Conservation (phyloP, 2,888 invertebrate species). For the Mimumesa dahlbomi region DNA sequence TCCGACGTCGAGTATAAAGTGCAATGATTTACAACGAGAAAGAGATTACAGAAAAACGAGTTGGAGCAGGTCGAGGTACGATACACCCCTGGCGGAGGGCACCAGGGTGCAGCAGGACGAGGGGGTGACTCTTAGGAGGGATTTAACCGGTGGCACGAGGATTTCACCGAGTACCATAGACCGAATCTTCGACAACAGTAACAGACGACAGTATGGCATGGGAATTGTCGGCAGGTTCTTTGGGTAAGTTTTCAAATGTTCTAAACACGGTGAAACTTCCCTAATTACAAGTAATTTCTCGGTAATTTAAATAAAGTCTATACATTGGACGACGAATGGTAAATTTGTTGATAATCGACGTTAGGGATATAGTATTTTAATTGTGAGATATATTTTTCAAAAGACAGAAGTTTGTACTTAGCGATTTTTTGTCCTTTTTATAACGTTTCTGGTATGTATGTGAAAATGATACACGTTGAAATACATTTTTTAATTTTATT, state of each 20-base stretch:
- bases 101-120: constrained; percentile 63
- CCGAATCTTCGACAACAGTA: constrained; percentile 94
- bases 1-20: constrained; percentile 32
- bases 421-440: no score
- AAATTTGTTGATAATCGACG: no score
- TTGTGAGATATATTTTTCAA: no score
- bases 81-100: constrained; percentile 49
- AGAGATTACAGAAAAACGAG: constrained; percentile 74
- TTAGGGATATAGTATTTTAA: no score
- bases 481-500: no score
- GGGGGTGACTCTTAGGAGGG: constrained; percentile 70
- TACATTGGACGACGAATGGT: no score
- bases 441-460: no score
- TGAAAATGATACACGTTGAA: no score
- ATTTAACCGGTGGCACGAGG: constrained; percentile 83
- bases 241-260: constrained; percentile 81
- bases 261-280: neutral
- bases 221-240: constrained; percentile 90
- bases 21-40: constrained; percentile 48
- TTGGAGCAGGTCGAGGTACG: constrained; percentile 75
- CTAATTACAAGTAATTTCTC: no score
- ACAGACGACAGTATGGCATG: constrained; percentile 92
- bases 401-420: no score
- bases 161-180: constrained; percentile 90
- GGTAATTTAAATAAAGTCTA: no score